Evolutionary conservation across 2,888 invertebrate species (phyloP).

Genomic region (Brassicogethes aeneus): DNA sequence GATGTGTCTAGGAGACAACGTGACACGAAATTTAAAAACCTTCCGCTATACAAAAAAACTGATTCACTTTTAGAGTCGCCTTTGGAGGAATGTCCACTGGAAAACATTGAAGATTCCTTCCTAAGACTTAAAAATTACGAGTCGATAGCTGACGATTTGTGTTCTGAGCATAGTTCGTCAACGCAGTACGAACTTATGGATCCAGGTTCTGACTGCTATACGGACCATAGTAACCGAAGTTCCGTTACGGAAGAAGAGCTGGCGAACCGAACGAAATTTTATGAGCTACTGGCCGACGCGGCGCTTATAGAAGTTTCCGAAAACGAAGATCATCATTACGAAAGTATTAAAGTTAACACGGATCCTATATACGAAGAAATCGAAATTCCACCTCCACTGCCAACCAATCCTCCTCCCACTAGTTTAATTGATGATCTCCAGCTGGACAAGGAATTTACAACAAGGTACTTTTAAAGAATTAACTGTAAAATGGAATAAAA

Average conservation of each 20-base stretch:
- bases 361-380: slow-evolving; percentile 77
- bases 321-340: slow-evolving; percentile 61
- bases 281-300: slow-evolving; percentile 63
- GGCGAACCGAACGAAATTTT: slow-evolving; percentile 58
- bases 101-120: slow-evolving; percentile 58
- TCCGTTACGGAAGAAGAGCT: slow-evolving; percentile 52
- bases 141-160: slow-evolving; percentile 37
- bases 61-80: slow-evolving; percentile 49
- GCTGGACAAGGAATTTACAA: slow-evolving; percentile 60
- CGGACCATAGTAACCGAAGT: slow-evolving; percentile 46
- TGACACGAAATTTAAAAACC: slow-evolving; percentile 38
- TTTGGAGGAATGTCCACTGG: slow-evolving; percentile 51
- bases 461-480: slow-evolving; percentile 37
- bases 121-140: slow-evolving; percentile 46
- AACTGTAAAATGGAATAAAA: no score
- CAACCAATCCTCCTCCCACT: slow-evolving; percentile 67
- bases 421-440: slow-evolving; percentile 54
- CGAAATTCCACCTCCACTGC: slow-evolving; percentile 70
- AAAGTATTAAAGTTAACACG: slow-evolving; percentile 59
- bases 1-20: slow-evolving; percentile 40
- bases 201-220: slow-evolving; percentile 65
- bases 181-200: slow-evolving; percentile 70
- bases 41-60: slow-evolving; percentile 45
- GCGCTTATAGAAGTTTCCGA: slow-evolving; percentile 61
- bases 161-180: slow-evolving; percentile 46